Base-by-base conservation (phyloP, 2,888 invertebrate species). In the Oscheius myriophilus region DNA sequence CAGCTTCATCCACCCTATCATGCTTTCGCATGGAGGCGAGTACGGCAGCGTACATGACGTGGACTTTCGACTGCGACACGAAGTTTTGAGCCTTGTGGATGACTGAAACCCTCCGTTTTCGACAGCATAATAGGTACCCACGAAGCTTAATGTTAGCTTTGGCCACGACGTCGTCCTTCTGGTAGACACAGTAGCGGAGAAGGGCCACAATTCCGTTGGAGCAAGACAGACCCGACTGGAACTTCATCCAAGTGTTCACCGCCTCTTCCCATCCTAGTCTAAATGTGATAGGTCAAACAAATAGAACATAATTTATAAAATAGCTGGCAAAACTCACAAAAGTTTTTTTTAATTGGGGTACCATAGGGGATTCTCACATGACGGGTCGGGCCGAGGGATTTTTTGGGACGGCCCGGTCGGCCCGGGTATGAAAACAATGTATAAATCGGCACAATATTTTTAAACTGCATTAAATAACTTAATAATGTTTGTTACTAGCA, bases 241-340 rank as follows among this genome's bases (percentile, higher is more conserved):
- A 78, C 46, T 80, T 79, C 58, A 80, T 67, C 82, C 82, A 82
- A 9, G 77, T 78, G 26, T 76, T 76, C 41, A 82, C 69, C 0
- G 78, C 82, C n/a, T 75, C 72, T 42, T 71, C 64, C 80, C 80
- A 82, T 18, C 81, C 82, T 16, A 79, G 58, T 42, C 80, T 78
- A 18, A 55, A 65, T n/a, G 9, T 21, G 39, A 39, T 3, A 14
- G 6, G n/a, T 18, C 23, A 6, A 21, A n/a, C 14, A 26, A 18
- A 16, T 39, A 26, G 55, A 55, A 1, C n/a, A 33, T 12, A 54
- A 1, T 12, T 23, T 12, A 26, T 12, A 54, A 25, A 23, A 11
- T n/a, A n/a, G n/a, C n/a, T n/a, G n/a, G n/a, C n/a, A n/a, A n/a
- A n/a, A n/a, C n/a, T n/a, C n/a, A n/a, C n/a, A n/a, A n/a, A n/a